Base-by-base conservation (phyloP, 2,888 invertebrate genomes). In the Dryobota labecula region DNA sequence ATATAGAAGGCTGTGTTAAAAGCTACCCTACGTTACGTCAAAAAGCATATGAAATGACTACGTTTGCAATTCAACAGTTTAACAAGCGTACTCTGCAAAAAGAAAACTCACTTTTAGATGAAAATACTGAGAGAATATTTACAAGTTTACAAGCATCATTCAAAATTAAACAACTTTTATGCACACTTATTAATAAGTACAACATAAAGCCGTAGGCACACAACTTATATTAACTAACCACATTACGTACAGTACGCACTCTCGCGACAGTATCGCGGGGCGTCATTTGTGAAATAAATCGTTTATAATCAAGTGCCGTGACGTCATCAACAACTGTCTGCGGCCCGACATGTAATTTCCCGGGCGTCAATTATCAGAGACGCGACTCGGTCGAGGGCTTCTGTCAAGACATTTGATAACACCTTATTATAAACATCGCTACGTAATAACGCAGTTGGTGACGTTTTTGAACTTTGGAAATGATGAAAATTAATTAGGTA, bases 311-410 rank as follows among this genome's bases (percentile, higher is more conserved):
- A 96, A 93, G 91, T 92, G 90, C 88, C 90, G 92, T 95, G 93
- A 95, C 93, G 95, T 94, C 95, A 95, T 95, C 95, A 94, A 93
- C 95, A 95, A 95, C 94, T 95, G 95, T 95, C 95, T 94, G 90
- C 89, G 88, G 90, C 88, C 88, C 92, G 95, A 95, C 95, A 91
- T 95, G 95, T 95, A 95, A 95, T 95, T 95, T 95, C 95, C 95
- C 94, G 90, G 88, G 92, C 92, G 95, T 95, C 95, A 95, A 95
- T 95, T 95, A 95, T 95, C 91, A 94, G 90, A 89, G 90, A 89
- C 87, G 87, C 85, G 69, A 86, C 92, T 92, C 92, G 92, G 93
- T 92, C 91, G 92, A 92, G 92, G 84, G 90, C 90, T 90, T 89
- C 92, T 92, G 92, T 89, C 91, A 90, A 92, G 92, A 89, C 90